Evolutionary conservation across 2,888 invertebrate species (phyloP).

Genomic region (Fissipunctia ypsillon): DNA sequence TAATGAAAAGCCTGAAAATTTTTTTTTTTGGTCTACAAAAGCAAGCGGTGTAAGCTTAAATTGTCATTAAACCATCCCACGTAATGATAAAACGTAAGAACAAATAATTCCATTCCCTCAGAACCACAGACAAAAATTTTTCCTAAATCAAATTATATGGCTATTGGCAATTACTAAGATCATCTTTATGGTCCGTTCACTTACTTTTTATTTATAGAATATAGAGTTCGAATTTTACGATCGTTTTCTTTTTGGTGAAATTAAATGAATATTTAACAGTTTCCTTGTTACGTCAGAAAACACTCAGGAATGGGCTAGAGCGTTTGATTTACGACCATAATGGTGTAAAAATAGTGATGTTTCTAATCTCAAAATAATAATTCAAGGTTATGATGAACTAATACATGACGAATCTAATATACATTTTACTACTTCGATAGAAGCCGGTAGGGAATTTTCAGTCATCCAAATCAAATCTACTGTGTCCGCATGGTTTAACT

Average conservation of each 20-base stretch:
- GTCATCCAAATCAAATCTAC: not conserved
- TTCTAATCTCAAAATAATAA: conserved; percentile 29
- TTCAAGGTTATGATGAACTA: conserved; percentile 5
- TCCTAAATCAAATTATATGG: conserved; percentile 36
- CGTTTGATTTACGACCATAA: conserved; percentile 36
- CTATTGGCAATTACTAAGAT: conserved; percentile 42
- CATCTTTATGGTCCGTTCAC: conserved; percentile 33
- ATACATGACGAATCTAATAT: not conserved
- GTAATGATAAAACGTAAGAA: conserved; percentile 28
- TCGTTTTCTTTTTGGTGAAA: conserved; percentile 32
- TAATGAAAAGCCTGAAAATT: not conserved
- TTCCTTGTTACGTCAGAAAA: conserved; percentile 49
- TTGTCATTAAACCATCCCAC: conserved; percentile 26
- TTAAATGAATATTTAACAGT: conserved; percentile 41
- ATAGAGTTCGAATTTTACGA: conserved; percentile 33
- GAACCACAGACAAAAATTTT: conserved; percentile 7
- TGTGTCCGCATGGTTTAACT: not conserved
- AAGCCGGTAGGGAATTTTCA: not conserved
- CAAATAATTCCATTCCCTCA: conserved; percentile 31
- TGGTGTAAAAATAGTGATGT: conserved; percentile 31
- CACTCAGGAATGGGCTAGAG: conserved; percentile 35
- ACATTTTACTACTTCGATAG: conserved; percentile 18
- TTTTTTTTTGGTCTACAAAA: conserved; percentile 19
- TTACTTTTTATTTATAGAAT: conserved; percentile 30
- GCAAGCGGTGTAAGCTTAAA: conserved; percentile 4